phyloP scores from a whole-genome alignment of 2,797 vertebrate species.

The Lagorchestes hirsutus region DNA sequence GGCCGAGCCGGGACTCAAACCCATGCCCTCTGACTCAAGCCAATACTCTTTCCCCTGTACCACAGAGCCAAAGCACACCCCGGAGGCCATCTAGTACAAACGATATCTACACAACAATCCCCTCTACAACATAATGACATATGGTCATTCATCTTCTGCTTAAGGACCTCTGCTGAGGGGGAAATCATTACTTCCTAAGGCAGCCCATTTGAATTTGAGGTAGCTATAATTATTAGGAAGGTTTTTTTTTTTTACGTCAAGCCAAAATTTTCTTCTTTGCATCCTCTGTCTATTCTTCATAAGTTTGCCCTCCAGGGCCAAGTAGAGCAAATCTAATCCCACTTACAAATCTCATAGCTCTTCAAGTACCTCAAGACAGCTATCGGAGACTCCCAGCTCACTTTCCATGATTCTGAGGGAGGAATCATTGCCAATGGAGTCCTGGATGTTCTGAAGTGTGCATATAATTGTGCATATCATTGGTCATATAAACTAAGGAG shows the following conservation, averaged over 20 bases:
- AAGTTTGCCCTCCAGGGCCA: not conserved
- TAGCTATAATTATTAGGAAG: not conserved
- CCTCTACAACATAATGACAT: not conserved
- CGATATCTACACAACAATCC: not conserved
- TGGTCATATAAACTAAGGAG: not conserved
- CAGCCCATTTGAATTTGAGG: not conserved
- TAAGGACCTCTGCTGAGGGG: not conserved
- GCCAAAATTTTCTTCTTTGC: not conserved
- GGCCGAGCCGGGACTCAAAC: not conserved
- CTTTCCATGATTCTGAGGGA: not conserved
- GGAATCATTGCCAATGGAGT: not conserved
- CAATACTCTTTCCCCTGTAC: not conserved
- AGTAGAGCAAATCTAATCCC: not conserved
- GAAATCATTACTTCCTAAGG: not conserved
- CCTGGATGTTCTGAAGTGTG: not conserved
- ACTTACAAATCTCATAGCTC: not conserved
- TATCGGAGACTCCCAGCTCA: not conserved
- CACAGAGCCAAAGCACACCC: not conserved
- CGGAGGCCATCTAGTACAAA: not conserved
- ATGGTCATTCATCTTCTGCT: not conserved
- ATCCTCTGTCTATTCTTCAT: not conserved
- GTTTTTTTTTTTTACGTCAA: not conserved
- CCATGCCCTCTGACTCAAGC: not conserved
- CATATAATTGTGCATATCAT: not conserved
- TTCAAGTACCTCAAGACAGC: not conserved